Conservation (phyloP, 1,140 invertebrate genomes). For the Manduca sexta region DNA sequence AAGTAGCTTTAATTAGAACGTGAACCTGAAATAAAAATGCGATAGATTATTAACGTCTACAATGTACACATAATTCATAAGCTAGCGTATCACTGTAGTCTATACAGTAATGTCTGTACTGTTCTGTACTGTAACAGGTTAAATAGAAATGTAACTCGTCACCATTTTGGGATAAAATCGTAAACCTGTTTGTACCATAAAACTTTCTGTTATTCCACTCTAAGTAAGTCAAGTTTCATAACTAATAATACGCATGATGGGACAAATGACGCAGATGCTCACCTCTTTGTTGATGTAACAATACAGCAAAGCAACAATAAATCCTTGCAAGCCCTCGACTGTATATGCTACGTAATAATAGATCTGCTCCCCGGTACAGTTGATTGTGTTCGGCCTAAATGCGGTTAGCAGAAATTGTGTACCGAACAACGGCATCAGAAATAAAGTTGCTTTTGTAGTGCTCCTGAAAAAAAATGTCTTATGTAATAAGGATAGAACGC, state of each 20-base stretch:
- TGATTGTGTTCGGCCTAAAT: conserved; percentile 54
- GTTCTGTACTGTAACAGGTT: too few species aligned
- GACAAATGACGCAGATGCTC: conserved; percentile 12
- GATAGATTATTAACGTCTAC: too few species aligned
- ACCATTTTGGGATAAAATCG: too few species aligned
- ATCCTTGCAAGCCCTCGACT: conserved; percentile 74
- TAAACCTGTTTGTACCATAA: too few species aligned
- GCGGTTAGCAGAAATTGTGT: conserved; percentile 71
- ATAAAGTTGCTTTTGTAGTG: conserved; percentile 72
- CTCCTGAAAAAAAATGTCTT: conserved; percentile 42
- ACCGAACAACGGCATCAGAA: conserved; percentile 74
- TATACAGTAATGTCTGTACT: too few species aligned
- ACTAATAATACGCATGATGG: too few species aligned
- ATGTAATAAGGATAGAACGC: too few species aligned
- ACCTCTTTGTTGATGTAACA: conserved; percentile 78
- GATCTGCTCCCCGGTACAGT: conserved; percentile 68
- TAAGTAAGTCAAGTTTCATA: too few species aligned
- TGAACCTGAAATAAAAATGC: conserved; percentile 51
- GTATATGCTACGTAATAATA: conserved; percentile 74
- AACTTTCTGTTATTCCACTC: too few species aligned
- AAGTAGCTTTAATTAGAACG: conserved; percentile 53
- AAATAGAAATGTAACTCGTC: too few species aligned
- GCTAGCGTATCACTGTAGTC: too few species aligned
- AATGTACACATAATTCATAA: too few species aligned
- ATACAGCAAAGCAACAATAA: conserved; percentile 74